Evolutionary conservation across 2,113 vertebrate species (phyloP).

Genomic region (Calyptomena viridis): DNA sequence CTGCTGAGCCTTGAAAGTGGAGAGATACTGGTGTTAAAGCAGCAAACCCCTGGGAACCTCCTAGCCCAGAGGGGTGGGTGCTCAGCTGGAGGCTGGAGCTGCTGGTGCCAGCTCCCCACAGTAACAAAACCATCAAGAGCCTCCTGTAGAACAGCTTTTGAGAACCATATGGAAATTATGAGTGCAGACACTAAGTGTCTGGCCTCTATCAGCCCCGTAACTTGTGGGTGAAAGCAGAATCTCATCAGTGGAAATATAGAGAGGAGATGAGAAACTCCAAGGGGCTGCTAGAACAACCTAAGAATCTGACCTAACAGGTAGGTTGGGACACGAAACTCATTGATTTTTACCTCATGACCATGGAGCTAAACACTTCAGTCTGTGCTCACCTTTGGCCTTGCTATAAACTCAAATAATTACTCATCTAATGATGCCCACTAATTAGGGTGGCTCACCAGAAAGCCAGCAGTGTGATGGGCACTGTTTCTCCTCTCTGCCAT

Average conservation of each 20-base stretch:
- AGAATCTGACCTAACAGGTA: neutral
- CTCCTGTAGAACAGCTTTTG: neutral
- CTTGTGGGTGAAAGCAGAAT: neutral
- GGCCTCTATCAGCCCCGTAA: rapidly evolving
- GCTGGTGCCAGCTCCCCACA: neutral
- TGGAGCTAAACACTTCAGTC: neutral
- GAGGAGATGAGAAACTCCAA: neutral
- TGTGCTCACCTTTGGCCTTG: neutral
- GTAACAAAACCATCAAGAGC: rapidly evolving
- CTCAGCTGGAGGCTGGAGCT: neutral
- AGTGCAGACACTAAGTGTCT: neutral
- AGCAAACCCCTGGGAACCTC: neutral
- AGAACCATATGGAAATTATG: neutral
- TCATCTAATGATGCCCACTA: neutral
- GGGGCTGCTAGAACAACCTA: neutral
- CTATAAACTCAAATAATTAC: neutral
- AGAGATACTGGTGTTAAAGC: rapidly evolving
- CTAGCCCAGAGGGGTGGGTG: neutral
- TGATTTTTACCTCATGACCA: neutral
- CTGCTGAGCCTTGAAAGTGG: neutral
- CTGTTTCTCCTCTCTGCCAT: neutral
- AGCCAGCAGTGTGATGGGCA: rapidly evolving
- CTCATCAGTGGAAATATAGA: neutral
- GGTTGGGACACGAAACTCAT: neutral
- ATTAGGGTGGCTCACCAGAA: rapidly evolving